These are phyloP conservation scores for Syritta pipiens DNA, from an alignment of 2,888 invertebrate genomes.

Conservation along the genomic window DNA sequence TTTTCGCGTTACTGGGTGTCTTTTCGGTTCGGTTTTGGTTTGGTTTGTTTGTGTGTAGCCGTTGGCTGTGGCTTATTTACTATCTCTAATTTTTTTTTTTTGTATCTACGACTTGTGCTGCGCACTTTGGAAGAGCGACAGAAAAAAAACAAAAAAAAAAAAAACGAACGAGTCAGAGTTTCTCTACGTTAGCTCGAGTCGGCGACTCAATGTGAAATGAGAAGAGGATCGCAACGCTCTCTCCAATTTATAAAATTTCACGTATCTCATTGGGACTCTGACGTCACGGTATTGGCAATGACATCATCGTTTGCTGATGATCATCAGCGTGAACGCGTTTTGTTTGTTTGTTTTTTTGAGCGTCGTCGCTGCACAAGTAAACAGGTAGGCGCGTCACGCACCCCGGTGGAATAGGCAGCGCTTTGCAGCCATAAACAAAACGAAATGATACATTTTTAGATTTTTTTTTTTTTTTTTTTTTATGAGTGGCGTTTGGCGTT, in stretches of 20 bases:
- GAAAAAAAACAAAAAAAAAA: slow-evolving; percentile 2
- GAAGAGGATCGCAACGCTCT: slow-evolving; percentile 67
- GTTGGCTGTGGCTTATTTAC: background rate
- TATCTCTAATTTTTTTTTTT: background rate
- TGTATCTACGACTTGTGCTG: slow-evolving; percentile 8
- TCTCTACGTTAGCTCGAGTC: slow-evolving; percentile 56
- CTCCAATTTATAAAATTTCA: slow-evolving; percentile 69
- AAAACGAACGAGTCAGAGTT: background rate
- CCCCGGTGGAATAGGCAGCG: slow-evolving; percentile 17
- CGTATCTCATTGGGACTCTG: slow-evolving; percentile 47
- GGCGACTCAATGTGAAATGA: slow-evolving; percentile 65
- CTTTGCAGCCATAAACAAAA: background rate
- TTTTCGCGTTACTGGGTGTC: too few relatives aligned
- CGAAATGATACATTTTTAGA: background rate
- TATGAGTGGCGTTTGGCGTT: too few relatives aligned
- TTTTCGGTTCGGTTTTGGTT: slow-evolving; percentile 14
- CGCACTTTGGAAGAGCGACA: slow-evolving; percentile 18
- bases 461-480: too few relatives aligned
- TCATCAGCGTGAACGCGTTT: slow-evolving; percentile 26
- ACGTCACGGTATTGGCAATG: slow-evolving; percentile 61
- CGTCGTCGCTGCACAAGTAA: background rate
- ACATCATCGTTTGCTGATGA: slow-evolving; percentile 62
- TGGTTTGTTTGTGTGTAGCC: slow-evolving; percentile 17
- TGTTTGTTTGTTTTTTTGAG: slow-evolving; percentile 3
- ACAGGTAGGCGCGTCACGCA: slow-evolving; percentile 59